These are phyloP conservation scores for Rhea pennata DNA, from an alignment of 2,113 vertebrate species.

Conservation along the genomic window DNA sequence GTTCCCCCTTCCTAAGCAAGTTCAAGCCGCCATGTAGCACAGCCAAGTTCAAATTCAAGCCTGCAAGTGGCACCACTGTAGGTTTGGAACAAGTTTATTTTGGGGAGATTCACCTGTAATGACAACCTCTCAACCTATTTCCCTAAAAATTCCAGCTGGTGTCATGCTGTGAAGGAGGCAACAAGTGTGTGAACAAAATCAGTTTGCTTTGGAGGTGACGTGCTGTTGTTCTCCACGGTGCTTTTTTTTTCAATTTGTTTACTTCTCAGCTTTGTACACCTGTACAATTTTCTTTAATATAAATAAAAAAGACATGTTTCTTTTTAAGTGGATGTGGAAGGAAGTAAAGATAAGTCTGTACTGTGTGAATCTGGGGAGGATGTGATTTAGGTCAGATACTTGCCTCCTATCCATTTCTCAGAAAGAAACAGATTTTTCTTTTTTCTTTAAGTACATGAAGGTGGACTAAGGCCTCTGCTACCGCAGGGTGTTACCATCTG, in stretches of 20 bases:
- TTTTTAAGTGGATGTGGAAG: background rate
- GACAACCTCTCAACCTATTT: background rate
- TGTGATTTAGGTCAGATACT: background rate
- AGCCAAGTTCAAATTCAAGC: background rate
- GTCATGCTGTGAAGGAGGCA: background rate
- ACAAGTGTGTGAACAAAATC: background rate
- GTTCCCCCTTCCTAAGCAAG: background rate
- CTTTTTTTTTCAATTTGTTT: background rate
- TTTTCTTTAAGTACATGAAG: background rate
- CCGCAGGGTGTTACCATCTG: background rate
- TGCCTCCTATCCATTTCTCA: background rate
- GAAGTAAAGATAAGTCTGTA: accelerated
- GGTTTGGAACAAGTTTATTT: background rate
- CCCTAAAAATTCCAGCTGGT: background rate
- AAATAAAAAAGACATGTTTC: background rate
- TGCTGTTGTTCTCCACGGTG: background rate
- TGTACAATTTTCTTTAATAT: background rate
- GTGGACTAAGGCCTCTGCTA: background rate
- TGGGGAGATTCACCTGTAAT: background rate
- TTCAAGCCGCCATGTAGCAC: background rate
- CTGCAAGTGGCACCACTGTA: background rate
- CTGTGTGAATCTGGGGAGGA: background rate
- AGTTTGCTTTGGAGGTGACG: background rate
- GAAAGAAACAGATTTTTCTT: background rate
- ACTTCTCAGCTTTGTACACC: background rate